Conservation (phyloP, 2,797 vertebrate genomes). For the Cossypha niveicapilla region DNA sequence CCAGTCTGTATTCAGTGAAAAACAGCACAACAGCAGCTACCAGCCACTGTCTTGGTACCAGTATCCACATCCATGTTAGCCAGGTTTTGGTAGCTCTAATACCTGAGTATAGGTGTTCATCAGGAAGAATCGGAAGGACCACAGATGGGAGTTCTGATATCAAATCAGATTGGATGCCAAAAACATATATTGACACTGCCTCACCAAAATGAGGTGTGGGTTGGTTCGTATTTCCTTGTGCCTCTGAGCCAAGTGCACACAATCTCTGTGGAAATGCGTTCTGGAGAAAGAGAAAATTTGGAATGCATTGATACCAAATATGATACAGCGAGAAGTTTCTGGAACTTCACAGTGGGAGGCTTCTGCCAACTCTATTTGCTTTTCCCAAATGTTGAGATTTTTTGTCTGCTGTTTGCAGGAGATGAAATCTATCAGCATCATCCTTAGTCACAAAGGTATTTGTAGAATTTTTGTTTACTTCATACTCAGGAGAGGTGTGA, state of each 20-base stretch:
- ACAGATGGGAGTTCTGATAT: neutral
- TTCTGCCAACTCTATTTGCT: neutral
- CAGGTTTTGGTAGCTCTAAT: neutral
- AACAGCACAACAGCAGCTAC: neutral
- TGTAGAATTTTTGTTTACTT: neutral
- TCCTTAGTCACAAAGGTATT: neutral
- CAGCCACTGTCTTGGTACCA: neutral
- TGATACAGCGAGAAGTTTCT: neutral
- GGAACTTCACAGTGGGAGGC: neutral
- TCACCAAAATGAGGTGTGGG: fast-evolving
- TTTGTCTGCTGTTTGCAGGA: neutral
- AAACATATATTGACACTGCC: neutral
- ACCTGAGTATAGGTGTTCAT: fast-evolving
- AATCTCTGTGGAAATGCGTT: neutral
- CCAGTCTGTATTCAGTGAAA: neutral
- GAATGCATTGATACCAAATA: neutral
- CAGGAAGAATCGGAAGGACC: neutral
- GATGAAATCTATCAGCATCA: neutral
- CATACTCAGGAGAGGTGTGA: neutral
- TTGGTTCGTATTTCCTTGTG: neutral
- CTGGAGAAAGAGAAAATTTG: neutral
- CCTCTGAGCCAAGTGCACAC: neutral
- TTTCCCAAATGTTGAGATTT: neutral
- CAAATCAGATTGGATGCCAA: neutral
- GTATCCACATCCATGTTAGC: neutral